Conservation (phyloP, 2,888 invertebrate species). For the Nomada fucata region DNA sequence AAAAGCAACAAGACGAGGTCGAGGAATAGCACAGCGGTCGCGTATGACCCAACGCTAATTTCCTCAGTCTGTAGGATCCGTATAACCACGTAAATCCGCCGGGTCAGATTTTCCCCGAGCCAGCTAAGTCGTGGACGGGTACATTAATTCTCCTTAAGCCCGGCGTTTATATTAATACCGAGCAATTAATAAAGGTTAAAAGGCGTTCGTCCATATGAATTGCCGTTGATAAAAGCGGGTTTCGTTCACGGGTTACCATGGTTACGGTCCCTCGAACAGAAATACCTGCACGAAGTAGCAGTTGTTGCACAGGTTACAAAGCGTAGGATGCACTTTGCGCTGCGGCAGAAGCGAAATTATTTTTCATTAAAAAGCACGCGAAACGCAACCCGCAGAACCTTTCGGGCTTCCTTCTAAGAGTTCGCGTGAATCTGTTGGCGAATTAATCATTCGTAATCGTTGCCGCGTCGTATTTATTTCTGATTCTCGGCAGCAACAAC, state of each 20-base stretch:
- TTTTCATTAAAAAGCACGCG: not conserved
- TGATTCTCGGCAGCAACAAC: no score
- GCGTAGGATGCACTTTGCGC: constrained; percentile 6
- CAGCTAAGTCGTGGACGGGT: constrained; percentile 70
- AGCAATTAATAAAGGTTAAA: constrained; percentile 80
- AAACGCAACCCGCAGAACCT: no score
- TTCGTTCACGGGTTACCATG: constrained; percentile 52
- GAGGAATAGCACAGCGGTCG: constrained; percentile 57
- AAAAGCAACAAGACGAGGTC: constrained; percentile 37
- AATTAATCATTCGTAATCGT: not conserved
- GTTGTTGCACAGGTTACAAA: constrained; percentile 73
- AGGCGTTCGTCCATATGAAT: constrained; percentile 71
- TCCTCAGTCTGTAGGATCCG: constrained; percentile 48
- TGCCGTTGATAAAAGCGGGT: constrained; percentile 57
- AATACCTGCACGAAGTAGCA: constrained; percentile 26
- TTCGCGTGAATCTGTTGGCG: no score
- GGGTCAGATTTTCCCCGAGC: constrained; percentile 61
- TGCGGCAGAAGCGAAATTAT: not conserved
- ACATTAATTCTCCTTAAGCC: constrained; percentile 78
- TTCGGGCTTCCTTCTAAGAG: no score
- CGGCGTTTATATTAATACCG: constrained; percentile 78
- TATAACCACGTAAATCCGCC: constrained; percentile 63
- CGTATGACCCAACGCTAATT: constrained; percentile 66
- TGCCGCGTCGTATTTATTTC: not conserved
- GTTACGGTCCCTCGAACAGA: constrained; percentile 33